phyloP scores from a whole-genome alignment of 2,797 vertebrate species.

The Danio kyathit region DNA sequence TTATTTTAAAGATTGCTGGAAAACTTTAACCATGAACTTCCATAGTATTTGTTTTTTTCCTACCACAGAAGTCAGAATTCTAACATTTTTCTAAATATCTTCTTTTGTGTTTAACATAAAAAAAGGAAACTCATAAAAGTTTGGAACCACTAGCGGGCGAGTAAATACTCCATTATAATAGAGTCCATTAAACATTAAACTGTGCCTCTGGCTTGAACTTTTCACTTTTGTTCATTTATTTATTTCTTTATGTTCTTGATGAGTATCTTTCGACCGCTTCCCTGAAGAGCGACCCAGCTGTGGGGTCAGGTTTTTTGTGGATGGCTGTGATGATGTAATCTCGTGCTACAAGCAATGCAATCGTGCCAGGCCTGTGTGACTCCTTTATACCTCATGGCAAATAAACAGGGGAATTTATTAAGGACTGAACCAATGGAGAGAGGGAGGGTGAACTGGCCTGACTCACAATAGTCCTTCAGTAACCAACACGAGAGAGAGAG shows the following conservation, averaged over 20 bases:
- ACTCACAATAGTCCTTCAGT: conserved; percentile 24
- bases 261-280: not conserved
- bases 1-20: too few relatives aligned
- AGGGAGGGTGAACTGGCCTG: conserved; percentile 29
- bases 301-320: conserved; percentile 14
- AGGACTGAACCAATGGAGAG: conserved; percentile 18
- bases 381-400: conserved; percentile 24
- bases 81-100: too few relatives aligned
- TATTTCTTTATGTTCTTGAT: conserved; percentile 38
- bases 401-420: conserved; percentile 24
- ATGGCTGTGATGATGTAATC: conserved; percentile 38
- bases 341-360: not conserved
- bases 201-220: conserved; percentile 12
- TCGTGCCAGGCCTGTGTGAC: not conserved
- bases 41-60: too few relatives aligned
- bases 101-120: too few relatives aligned
- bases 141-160: too few relatives aligned
- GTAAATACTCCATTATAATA: too few relatives aligned
- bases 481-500: not conserved
- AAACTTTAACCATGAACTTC: too few relatives aligned
- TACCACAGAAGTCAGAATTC: too few relatives aligned
- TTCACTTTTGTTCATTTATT: conserved; percentile 34
- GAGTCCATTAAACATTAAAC: conserved; percentile 23
- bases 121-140: too few relatives aligned
- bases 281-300: not conserved